Conservation (phyloP, 92 coral and sea anemone genomes). For the Paragorgia papillata region DNA sequence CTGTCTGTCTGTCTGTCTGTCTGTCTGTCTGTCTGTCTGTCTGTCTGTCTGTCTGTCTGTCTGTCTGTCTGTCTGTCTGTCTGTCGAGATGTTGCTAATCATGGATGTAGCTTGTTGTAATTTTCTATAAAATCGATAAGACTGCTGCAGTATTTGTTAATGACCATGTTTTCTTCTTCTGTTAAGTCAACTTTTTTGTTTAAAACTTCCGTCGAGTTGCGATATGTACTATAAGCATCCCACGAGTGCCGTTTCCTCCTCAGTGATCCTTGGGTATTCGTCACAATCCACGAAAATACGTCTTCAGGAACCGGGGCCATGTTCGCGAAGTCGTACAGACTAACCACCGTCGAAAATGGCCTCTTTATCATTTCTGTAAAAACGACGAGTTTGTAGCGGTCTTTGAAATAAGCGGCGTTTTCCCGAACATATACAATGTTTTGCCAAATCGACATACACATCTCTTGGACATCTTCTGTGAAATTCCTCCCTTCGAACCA, state of each 20-base stretch:
- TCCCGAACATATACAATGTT: conserved; percentile 15
- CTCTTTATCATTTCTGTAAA: conserved; percentile 18
- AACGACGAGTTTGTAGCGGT: conserved; percentile 31
- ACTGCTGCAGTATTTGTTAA: conserved; percentile 22
- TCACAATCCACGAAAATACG: conserved; percentile 4
- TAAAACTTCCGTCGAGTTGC: conserved; percentile 35
- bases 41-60: too few relatives aligned
- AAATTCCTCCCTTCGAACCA: conserved; percentile 18
- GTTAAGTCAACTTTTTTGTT: conserved; percentile 9
- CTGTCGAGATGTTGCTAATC: too few relatives aligned
- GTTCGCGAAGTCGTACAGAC: conserved; percentile 12
- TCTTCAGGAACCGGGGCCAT: conserved; percentile 19
- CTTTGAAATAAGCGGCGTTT: conserved; percentile 2
- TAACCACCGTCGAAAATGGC: background rate
- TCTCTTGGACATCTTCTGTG: background rate
- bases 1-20: too few relatives aligned
- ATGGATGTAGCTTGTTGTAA: background rate
- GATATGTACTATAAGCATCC: background rate
- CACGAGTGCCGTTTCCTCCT: too few relatives aligned
- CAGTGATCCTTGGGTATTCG: background rate
- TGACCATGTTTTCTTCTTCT: background rate
- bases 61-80: too few relatives aligned
- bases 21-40: too few relatives aligned
- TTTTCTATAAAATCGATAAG: conserved; percentile 6
- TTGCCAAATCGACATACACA: conserved; percentile 9